phyloP scores from a whole-genome alignment of 2,113 vertebrate species.

The Epinephelus lanceolatus region DNA sequence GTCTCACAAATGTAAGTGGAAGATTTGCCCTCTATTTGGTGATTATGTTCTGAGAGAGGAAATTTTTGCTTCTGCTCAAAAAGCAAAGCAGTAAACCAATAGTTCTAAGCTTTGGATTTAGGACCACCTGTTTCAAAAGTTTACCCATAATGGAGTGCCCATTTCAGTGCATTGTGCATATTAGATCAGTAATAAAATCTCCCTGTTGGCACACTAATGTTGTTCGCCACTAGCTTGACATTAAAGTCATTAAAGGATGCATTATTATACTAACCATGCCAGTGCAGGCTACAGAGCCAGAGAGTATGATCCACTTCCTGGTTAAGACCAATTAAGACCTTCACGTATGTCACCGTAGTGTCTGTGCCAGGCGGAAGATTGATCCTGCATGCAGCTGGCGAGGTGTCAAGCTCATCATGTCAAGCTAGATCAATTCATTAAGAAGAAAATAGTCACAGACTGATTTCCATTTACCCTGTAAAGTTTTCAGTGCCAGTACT shows the following conservation, averaged over 20 bases:
- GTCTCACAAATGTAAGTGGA: not conserved
- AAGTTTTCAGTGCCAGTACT: conserved; percentile 16
- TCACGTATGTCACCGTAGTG: conserved; percentile 14
- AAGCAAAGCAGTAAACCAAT: conserved; percentile 8
- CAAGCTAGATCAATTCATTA: conserved; percentile 43
- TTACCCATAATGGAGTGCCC: not conserved
- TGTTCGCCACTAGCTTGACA: conserved; percentile 6
- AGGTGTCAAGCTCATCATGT: conserved; percentile 44
- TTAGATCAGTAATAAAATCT: conserved; percentile 2
- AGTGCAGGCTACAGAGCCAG: not conserved
- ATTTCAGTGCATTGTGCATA: conserved; percentile 1
- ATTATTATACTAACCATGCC: not conserved
- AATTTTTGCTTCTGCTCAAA: conserved; percentile 18
- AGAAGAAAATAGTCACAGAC: conserved; percentile 22
- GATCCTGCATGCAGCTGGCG: conserved; percentile 44
- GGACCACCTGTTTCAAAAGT: not conserved
- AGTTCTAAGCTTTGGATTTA: not conserved
- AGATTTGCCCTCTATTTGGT: not conserved
- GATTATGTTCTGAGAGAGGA: not conserved
- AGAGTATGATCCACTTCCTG: conserved; percentile 23
- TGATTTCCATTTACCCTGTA: conserved; percentile 39
- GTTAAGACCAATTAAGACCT: conserved; percentile 36
- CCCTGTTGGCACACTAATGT: not conserved
- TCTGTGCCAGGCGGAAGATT: conserved; percentile 23
- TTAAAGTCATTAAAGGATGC: conserved; percentile 16